These are phyloP conservation scores for Poecile montanus DNA, from an alignment of 2,797 vertebrate genomes.

Conservation along the genomic window DNA sequence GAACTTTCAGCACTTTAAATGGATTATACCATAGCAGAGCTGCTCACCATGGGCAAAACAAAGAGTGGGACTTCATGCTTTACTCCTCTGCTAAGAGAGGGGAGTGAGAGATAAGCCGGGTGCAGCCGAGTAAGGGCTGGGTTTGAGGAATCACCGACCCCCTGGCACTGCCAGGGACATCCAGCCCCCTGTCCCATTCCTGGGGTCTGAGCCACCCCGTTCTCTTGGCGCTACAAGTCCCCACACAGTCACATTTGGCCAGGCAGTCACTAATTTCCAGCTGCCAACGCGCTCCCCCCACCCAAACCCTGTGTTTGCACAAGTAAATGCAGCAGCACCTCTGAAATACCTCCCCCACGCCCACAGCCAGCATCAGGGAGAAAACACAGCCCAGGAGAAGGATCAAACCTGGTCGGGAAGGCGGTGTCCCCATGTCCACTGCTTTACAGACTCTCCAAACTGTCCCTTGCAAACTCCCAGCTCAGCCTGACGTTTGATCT, in stretches of 20 bases:
- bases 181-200: background rate
- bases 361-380: background rate
- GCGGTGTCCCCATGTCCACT: background rate
- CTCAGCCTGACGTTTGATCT: background rate
- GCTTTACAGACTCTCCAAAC: background rate
- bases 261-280: background rate
- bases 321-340: background rate
- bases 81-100: background rate
- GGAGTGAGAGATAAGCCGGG: background rate
- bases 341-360: background rate
- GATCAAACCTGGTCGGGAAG: background rate
- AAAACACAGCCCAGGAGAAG: background rate
- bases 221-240: background rate
- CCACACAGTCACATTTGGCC: accelerated
- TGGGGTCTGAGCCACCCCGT: background rate
- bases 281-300: accelerated
- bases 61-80: background rate
- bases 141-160: background rate
- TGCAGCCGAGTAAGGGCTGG: background rate
- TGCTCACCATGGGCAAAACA: background rate
- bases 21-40: background rate
- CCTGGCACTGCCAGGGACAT: background rate
- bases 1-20: background rate
- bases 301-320: background rate
- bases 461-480: background rate